Percentiles rank a stretch among this genome's conserved stretches.
phyloP scores from a whole-genome alignment of 2,113 vertebrate genomes.

The Malurus melanocephalus region DNA sequence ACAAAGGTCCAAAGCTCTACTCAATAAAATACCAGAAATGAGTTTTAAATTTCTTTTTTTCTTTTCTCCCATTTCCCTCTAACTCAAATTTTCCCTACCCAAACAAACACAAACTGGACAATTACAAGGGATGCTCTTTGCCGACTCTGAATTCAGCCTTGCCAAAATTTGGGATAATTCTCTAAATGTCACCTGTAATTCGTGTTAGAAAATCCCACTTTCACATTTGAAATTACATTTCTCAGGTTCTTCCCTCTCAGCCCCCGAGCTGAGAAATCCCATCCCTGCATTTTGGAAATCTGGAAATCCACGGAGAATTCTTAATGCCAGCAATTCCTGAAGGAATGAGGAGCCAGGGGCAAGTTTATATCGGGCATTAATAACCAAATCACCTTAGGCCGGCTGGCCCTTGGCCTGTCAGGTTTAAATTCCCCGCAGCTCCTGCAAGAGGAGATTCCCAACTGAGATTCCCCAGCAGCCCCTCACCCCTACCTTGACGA shows the following conservation, averaged over 20 bases:
- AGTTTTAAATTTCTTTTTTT: background rate
- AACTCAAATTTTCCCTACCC: background rate
- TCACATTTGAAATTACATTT: background rate
- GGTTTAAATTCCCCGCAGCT: background rate
- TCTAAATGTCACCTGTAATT: accelerated
- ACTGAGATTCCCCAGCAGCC: background rate
- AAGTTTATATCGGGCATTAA: background rate
- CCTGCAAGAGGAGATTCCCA: background rate
- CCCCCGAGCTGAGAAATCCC: accelerated
- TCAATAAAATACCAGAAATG: background rate
- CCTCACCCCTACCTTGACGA: slow-evolving; percentile 77
- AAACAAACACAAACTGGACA: background rate
- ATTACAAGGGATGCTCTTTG: background rate
- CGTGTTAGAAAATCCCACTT: background rate
- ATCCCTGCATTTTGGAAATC: background rate
- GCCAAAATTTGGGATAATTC: background rate
- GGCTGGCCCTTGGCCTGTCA: background rate
- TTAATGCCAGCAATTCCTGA: background rate
- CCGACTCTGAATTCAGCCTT: background rate
- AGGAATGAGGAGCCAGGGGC: background rate
- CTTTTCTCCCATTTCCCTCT: background rate
- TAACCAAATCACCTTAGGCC: background rate
- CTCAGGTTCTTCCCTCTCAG: background rate
- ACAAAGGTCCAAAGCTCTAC: background rate
- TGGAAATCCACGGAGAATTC: background rate